Base-by-base conservation (phyloP, 2,797 vertebrate species). In the Poeciliopsis gracilis region DNA sequence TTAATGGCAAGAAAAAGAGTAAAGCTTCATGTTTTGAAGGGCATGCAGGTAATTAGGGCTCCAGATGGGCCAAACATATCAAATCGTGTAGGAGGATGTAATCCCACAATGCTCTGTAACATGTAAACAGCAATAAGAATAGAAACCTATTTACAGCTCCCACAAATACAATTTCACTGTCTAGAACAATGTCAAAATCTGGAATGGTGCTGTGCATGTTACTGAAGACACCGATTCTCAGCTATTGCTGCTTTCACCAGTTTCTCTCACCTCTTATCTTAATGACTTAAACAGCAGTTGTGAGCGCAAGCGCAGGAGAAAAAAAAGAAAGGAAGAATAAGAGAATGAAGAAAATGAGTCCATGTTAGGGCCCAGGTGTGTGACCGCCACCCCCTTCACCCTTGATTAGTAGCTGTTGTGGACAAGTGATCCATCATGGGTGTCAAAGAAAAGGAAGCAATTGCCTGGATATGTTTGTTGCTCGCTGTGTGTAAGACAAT, bases 381-480 rank as follows among this genome's bases (percentile, higher is more conserved):
- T 95, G 96, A 97, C 95, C 90, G 80, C 92, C 92, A 93, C 90
- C 90, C 87, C 95, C 95, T 94, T 96, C 96, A 93, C 95, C 96
- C 94, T 93, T 94, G 91, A 95, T 83, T 87, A 96, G 95, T 95
- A 88, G 96, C 87, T 75, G 86, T 85, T 89, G 93, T 94, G 85
- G 93, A 95, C 92, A 91, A 95, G 97, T 97, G 96, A 97, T 98
- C 97, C 96, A 98, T 98, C 97, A 97, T 93, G 82, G 95, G 95
- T 97, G 97, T 97, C 97, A 97, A 93, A 91, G 91, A 20, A 83
- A 91, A 89, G 92, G 30, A 84, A 85, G 91, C 94, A 95, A 96
- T 96, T 76, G 66, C 86, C 91, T 85, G 89, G 93, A 86, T 92
- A 94, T 95, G 96, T 95, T 97, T 96, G 95, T 97, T 95, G 95